Evolutionary conservation across 2,113 vertebrate genomes (phyloP).

Genomic region (Notothenia coriiceps): DNA sequence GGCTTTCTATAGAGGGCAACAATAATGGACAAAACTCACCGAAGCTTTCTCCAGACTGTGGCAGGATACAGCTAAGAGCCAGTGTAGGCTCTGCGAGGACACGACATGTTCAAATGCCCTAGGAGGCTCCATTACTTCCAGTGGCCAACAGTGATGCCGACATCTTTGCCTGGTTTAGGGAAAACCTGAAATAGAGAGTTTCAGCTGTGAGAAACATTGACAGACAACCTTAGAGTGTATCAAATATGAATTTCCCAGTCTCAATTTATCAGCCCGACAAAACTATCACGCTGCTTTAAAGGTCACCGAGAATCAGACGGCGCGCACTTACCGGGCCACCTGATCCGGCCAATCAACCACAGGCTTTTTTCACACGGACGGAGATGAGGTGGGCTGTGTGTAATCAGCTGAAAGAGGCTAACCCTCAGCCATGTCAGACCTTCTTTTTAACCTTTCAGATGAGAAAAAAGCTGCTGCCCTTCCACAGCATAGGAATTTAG

Average conservation of each 20-base stretch:
- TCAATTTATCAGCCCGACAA: slow-evolving; percentile 24
- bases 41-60: slow-evolving; percentile 23
- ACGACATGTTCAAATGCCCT: slow-evolving; percentile 46
- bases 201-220: slow-evolving; percentile 21
- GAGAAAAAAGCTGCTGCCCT: slow-evolving; percentile 29
- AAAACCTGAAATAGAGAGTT: background rate
- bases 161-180: slow-evolving; percentile 1
- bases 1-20: slow-evolving; percentile 39
- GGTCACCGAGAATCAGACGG: slow-evolving; percentile 70
- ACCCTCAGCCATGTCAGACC: slow-evolving; percentile 63
- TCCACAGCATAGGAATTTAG: slow-evolving; percentile 14
- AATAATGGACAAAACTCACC: slow-evolving; percentile 52
- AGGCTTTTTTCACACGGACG: slow-evolving; percentile 60
- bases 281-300: slow-evolving; percentile 57
- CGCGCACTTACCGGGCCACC: slow-evolving; percentile 68
- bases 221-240: slow-evolving; percentile 33
- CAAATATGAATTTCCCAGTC: slow-evolving; percentile 29
- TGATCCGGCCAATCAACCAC: slow-evolving; percentile 75
- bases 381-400: slow-evolving; percentile 59
- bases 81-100: slow-evolving; percentile 44
- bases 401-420: slow-evolving; percentile 71
- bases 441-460: slow-evolving; percentile 68
- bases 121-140: slow-evolving; percentile 56
- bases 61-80: slow-evolving; percentile 49
- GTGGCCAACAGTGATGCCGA: slow-evolving; percentile 37